Evolutionary conservation across 2,113 vertebrate species (phyloP), one percentile per base, ranked within the genome.

Genomic region (Shinisaurus crocodilurus): DNA sequence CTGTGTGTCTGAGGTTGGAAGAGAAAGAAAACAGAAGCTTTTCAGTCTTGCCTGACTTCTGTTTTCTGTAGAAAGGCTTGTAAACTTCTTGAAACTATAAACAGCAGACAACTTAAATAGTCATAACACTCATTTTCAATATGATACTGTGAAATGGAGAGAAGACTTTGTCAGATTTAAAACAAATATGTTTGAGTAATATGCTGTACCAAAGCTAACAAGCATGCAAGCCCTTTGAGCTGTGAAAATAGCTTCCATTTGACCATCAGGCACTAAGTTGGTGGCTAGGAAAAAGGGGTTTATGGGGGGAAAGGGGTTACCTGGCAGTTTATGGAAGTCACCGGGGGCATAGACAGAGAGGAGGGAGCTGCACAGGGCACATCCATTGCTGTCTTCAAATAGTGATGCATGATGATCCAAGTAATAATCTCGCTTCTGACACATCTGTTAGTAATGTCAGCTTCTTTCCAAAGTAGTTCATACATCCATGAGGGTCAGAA

Each of bases 61-160:
- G 94, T 96, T 83, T 94, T 94, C 75, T 76, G 43, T 95, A 94
- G 91, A 89, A 97, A 96, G 94, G 90, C 91, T 67, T 92, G 75
- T 87, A 93, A 90, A 63, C 88, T 92, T 96, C 94, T 94, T 95
- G 91, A 91, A 91, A 86, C 76, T 92, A 12, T 70, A 92, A 76
- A 87, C n/a, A 91, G 27, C 90, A 93, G 70, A 91, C 88, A 94
- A 54, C 29, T 95, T 90, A 94, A 88, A 91, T 93, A 91, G 83
- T 93, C 3, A 67, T 94, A 63, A 93, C 93, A 80, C 86, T 89
- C 93, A 12, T 84, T 94, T 91, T 90, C 50, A 67, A 15, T 63
- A 48, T 63, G 75, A 88, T 69, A 63, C 43, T 85, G 75, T 85
- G 67, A 88, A 91, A 85, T 79, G 29, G 74, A 88, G 27, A 72